Percentiles rank a stretch among this genome's conserved stretches.
phyloP scores from a whole-genome alignment of 1,140 invertebrate genomes.

The Drosophila bocqueti region DNA sequence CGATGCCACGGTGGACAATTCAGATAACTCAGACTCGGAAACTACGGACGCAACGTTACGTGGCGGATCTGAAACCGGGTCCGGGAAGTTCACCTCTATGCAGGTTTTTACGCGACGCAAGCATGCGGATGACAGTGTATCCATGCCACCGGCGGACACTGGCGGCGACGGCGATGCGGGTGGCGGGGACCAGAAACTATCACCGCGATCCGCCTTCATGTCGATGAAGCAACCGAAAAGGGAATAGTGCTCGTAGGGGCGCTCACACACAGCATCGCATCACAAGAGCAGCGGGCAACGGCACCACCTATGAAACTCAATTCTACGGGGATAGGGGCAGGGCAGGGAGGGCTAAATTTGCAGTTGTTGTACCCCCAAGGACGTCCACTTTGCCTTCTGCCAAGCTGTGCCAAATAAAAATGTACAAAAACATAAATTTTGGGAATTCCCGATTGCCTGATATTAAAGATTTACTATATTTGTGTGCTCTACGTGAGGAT shows the following conservation, averaged over 20 bases:
- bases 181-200: constrained; percentile 27
- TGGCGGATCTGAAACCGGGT: not conserved
- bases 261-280: not conserved
- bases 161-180: constrained; percentile 9
- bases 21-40: constrained; percentile 44
- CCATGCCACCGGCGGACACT: constrained; percentile 4
- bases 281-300: constrained; percentile 1
- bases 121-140: constrained; percentile 15
- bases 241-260: constrained; percentile 37
- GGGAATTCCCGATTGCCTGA: constrained; percentile 11
- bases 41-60: constrained; percentile 33
- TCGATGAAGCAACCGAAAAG: constrained; percentile 40
- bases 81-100: constrained; percentile 37
- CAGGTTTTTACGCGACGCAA: constrained; percentile 67
- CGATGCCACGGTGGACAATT: constrained; percentile 21
- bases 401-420: constrained; percentile 37
- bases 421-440: constrained; percentile 33
- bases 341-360: constrained; percentile 55
- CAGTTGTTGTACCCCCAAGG: constrained; percentile 43
- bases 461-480: constrained; percentile 16
- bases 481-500: constrained; percentile 32
- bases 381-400: constrained; percentile 18
- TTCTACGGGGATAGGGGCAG: constrained; percentile 9
- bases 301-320: constrained; percentile 20
- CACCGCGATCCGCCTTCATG: constrained; percentile 58